Base-by-base conservation (phyloP, 2,888 invertebrate genomes). In the Hesperia comma region DNA sequence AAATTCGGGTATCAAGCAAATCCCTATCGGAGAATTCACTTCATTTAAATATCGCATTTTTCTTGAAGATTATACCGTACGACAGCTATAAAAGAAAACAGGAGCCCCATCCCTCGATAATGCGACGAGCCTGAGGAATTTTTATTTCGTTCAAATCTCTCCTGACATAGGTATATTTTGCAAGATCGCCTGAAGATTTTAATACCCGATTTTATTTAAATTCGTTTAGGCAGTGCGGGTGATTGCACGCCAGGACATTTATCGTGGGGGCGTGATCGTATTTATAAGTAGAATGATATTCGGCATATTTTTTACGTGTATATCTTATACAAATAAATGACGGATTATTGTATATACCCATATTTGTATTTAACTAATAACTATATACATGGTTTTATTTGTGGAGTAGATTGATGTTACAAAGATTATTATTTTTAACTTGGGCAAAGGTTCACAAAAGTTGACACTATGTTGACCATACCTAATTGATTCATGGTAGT, bases 41-140 rank as follows among this genome's bases (percentile, higher is more conserved):
- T 92, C 90, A 92, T 92, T 92, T 92, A 91, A 93, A 92, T 92
- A 93, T 92, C 88, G 88, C 92, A 92, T 93, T 93, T 92, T 93
- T 93, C 90, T 88, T 86, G 86, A 91, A 92, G 93, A 93, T 93
- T 93, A 93, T 93, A 91, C 90, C 88, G 90, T 88, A 91, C 90
- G 92, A 90, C 91, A 90, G 90, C 91, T 86, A 92, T 93, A 92
- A 93, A 93, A 90, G 90, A 91, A 92, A 91, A 92, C 91, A 92
- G 90, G 81, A 86, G 85, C 77, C 81, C 85, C 86, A 83, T 89
- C 91, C 90, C 87, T 86, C 87, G 89, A 90, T 92, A 92, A 91
- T 88, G 88, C 90, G 90, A 87, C 88, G 89, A 85, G 87, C 82
- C 83, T 81, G 80, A 90, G 89, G 92, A 93, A 93, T 93, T 92